Conservation (phyloP, 2,113 vertebrate species). For the Varanus salvator region DNA sequence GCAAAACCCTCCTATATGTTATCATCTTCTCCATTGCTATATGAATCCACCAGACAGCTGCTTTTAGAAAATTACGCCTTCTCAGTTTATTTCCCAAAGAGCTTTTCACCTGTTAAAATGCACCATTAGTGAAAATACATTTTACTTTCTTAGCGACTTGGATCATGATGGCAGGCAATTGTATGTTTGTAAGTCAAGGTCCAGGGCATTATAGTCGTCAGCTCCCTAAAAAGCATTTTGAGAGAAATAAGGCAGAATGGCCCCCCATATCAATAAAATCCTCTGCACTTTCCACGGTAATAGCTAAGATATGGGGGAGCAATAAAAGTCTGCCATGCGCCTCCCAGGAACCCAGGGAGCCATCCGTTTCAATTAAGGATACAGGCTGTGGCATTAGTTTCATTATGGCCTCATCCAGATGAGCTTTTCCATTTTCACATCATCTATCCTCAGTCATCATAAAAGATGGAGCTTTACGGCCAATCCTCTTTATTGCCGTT, state of each 20-base stretch:
- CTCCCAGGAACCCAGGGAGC: slow-evolving; percentile 49
- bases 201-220: slow-evolving; percentile 11
- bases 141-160: not conserved
- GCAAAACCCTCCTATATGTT: slow-evolving; percentile 33
- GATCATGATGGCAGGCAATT: slow-evolving; percentile 28
- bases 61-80: slow-evolving; percentile 13
- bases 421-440: slow-evolving; percentile 40
- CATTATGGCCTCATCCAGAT: slow-evolving; percentile 4
- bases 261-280: slow-evolving; percentile 62
- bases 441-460: not conserved
- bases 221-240: not conserved
- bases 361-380: slow-evolving; percentile 70
- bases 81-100: slow-evolving; percentile 12
- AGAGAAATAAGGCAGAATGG: not conserved
- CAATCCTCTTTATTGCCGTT: not conserved
- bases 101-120: slow-evolving; percentile 21
- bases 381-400: slow-evolving; percentile 57
- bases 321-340: slow-evolving; percentile 58
- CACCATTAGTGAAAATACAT: not conserved
- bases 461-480: accelerated
- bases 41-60: slow-evolving; percentile 42
- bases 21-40: slow-evolving; percentile 42
- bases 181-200: slow-evolving; percentile 22
- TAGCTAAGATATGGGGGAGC: slow-evolving; percentile 58
- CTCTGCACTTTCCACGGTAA: slow-evolving; percentile 57